Evolutionary conservation across 2,888 invertebrate genomes (phyloP), one percentile per base, ranked within the genome.

Genomic region (Drosophila sordidula): DNA sequence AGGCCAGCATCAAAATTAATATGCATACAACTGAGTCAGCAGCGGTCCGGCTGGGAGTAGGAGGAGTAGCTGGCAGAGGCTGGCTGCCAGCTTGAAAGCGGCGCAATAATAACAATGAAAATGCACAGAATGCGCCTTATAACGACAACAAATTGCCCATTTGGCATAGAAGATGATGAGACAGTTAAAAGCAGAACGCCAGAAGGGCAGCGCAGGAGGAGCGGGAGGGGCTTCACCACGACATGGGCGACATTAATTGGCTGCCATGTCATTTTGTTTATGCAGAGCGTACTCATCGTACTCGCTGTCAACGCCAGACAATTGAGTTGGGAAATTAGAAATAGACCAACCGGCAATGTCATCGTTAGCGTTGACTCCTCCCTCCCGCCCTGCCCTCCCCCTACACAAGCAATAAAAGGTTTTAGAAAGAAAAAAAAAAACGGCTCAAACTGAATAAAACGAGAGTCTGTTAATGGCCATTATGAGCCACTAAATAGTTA

Each of bases 81-180:
- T 29, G 9, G 29, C 29, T 29, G 29, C 9, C 44, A 42, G 54
- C 34, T 26, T 16, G 34, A 44, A 56, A 69, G 82, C 76, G 85
- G 81, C 70, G 67, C 87, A 83, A 87, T 84, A 83, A 83, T 87
- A 87, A 85, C 83, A 83, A 83, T 87, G 83, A 85, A 87, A 83
- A 79, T 83, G 82, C 77, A 87, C 79, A 78, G 81, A 83, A 84
- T 84, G 87, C 82, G 82, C 76, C 85, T 85, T 68, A 85, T 78
- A 82, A 84, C 87, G 87, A 87, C 84, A 87, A 83, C 87, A 83
- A 83, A 83, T 83, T 83, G 82, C 79, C 82, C 87, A 83, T 83
- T 83, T 87, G 87, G 84, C 78, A 87, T 80, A 78, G 84, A 74
- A 78, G 81, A 75, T 78, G 78, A 74, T 78, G 84, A 86, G 78